Conservation (phyloP, 2,797 vertebrate genomes). For the Tarsius wallacei region DNA sequence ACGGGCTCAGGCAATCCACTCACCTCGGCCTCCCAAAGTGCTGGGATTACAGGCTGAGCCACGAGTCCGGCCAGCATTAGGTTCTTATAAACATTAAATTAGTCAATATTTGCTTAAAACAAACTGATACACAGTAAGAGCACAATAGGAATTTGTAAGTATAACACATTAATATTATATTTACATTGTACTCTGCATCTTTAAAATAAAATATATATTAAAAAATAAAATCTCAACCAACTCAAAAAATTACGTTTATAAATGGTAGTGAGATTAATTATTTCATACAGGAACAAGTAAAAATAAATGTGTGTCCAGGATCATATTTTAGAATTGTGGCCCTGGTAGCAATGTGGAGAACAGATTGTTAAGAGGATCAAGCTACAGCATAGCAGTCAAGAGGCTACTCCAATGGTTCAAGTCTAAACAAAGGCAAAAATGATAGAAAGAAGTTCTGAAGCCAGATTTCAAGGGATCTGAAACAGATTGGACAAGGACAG, state of each 20-base stretch:
- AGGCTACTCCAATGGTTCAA: background rate
- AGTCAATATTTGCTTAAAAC: background rate
- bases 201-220: too few relatives aligned
- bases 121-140: background rate
- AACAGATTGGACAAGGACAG: conserved; percentile 8
- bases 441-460: conserved; percentile 9
- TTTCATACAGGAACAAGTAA: background rate
- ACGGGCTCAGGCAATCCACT: too few relatives aligned
- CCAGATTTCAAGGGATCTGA: background rate
- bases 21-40: too few relatives aligned
- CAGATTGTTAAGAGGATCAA: background rate
- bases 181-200: background rate
- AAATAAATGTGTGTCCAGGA: background rate
- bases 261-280: background rate
- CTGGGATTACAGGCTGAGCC: too few relatives aligned
- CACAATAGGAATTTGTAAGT: background rate
- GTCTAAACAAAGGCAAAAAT: background rate
- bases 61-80: too few relatives aligned
- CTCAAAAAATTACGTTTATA: background rate
- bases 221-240: too few relatives aligned
- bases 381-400: background rate
- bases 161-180: background rate
- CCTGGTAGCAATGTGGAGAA: background rate
- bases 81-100: background rate
- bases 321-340: background rate